Evolutionary conservation across 2,797 vertebrate genomes (phyloP).

Genomic region (Notoglanidium macrostoma): DNA sequence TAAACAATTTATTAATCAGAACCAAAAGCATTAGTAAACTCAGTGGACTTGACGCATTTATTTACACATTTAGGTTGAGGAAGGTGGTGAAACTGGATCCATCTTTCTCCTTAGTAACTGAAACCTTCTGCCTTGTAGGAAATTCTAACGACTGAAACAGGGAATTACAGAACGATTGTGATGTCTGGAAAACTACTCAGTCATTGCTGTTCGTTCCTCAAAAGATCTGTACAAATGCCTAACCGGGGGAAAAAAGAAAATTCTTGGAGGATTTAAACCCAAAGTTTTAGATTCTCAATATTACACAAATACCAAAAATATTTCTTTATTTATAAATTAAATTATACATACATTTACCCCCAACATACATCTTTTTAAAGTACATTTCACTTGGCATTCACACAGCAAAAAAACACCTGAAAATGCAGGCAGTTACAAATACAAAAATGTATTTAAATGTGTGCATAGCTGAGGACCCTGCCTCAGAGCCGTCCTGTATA

Average conservation of each 20-base stretch:
- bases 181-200: neutral
- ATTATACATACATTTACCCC: constrained; percentile 82
- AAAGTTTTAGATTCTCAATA: constrained; percentile 72
- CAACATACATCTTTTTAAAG: constrained; percentile 69
- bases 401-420: constrained; percentile 80
- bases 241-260: constrained; percentile 31
- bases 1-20: constrained; percentile 45
- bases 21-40: constrained; percentile 49
- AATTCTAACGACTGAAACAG: neutral
- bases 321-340: constrained; percentile 99
- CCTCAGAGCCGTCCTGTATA: constrained; percentile 83
- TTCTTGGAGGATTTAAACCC: constrained; percentile 40
- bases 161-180: neutral
- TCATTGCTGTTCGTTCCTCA: constrained; percentile 36
- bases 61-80: constrained; percentile 50
- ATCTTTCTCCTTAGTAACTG: constrained; percentile 44
- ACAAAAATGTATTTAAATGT: constrained; percentile 98
- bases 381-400: constrained; percentile 60
- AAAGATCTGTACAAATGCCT: constrained; percentile 39
- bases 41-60: constrained; percentile 30
- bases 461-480: constrained; percentile 79
- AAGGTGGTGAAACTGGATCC: neutral
- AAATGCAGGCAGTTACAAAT: constrained; percentile 91
- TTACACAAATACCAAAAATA: constrained; percentile 99
- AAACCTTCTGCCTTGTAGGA: constrained; percentile 24